These are phyloP conservation scores for Mastigias papua DNA, from an alignment of 30 jellyfish, hydroid and myxozoan genomes.

Conservation along the genomic window DNA sequence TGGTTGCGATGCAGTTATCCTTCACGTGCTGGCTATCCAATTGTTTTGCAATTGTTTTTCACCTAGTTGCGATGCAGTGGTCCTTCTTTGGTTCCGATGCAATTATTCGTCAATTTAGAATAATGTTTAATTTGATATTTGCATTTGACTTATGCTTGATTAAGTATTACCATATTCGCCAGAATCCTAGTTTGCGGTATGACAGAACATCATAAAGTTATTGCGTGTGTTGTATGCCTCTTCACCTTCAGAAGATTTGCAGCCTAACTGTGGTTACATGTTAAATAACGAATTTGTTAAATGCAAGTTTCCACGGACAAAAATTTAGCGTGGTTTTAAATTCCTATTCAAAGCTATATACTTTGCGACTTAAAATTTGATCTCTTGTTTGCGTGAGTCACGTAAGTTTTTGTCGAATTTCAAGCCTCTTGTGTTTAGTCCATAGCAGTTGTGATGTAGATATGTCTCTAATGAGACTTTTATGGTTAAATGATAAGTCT, in stretches of 20 bases:
- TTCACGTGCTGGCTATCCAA: too few species aligned
- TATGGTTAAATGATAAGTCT: too few species aligned
- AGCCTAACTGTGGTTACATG: slow-evolving; percentile 9
- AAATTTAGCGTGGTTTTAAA: neutral
- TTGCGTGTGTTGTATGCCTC: neutral
- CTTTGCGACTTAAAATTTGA: neutral
- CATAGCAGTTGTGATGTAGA: neutral
- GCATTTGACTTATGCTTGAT: neutral
- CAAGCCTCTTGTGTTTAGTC: neutral
- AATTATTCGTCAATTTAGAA: too few species aligned
- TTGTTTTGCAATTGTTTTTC: too few species aligned
- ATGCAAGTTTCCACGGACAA: neutral
- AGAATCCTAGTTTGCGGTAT: slow-evolving; percentile 5
- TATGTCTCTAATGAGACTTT: too few species aligned
- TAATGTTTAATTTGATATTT: neutral
- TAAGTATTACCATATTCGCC: neutral
- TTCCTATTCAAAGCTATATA: neutral
- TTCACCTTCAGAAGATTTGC: neutral
- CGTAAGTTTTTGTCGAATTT: neutral
- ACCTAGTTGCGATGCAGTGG: too few species aligned
- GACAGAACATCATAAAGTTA: neutral
- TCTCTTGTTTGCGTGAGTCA: neutral
- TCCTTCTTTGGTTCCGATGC: too few species aligned
- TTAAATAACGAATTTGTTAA: neutral
- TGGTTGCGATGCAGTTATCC: too few species aligned